Conservation (phyloP, 2,113 vertebrate genomes). For the Dryoscopus gambensis region DNA sequence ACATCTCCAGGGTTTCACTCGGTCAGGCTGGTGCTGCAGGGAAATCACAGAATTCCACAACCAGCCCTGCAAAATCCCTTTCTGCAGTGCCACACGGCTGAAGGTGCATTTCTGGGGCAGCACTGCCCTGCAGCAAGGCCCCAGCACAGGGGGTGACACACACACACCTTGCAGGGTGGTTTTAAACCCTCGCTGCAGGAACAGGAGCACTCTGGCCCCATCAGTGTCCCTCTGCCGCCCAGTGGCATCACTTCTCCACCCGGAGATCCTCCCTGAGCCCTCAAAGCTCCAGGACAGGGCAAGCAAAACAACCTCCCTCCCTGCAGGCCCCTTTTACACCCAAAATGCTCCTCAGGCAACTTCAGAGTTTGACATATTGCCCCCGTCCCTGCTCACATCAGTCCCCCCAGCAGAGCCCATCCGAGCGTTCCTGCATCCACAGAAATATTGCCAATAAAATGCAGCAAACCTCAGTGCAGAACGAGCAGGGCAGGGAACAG, state of each 20-base stretch:
- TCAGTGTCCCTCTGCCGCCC: accelerated
- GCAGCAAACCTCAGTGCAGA: background rate
- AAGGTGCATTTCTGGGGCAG: background rate
- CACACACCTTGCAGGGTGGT: background rate
- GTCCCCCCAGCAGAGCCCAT: background rate
- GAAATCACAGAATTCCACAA: background rate
- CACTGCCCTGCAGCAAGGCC: background rate
- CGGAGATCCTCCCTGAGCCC: background rate
- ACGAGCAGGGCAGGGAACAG: background rate
- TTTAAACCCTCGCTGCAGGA: background rate
- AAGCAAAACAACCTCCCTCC: background rate
- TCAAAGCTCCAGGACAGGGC: background rate
- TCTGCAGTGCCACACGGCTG: background rate
- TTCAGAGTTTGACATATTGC: background rate
- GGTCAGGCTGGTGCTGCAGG: background rate
- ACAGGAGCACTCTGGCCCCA: background rate
- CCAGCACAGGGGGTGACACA: background rate
- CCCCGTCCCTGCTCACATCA: background rate
- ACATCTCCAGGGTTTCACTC: background rate
- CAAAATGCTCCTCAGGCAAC: background rate
- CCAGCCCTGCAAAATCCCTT: background rate
- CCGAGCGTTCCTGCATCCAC: accelerated
- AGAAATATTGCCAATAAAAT: background rate
- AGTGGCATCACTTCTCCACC: background rate
- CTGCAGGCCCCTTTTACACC: background rate